Evolutionary conservation across 92 coral and sea anemone species (phyloP), one percentile per base, ranked within the genome.

Genomic region (Bergia sp.): DNA sequence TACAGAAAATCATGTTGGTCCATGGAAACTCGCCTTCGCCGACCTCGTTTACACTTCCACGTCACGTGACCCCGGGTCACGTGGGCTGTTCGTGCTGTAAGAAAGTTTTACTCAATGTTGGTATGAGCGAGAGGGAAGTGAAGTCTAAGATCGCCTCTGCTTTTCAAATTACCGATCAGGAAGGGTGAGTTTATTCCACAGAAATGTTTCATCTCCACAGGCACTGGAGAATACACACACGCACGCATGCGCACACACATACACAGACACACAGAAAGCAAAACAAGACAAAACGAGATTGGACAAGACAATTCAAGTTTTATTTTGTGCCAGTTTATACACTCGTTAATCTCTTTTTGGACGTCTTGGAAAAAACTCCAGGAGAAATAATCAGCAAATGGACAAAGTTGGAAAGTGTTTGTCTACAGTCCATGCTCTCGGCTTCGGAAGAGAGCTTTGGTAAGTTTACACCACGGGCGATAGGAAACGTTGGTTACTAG

Each of bases 81-180:
- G n/a, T 71, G 79, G 39, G 40, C 10, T 41, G 80, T 18, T 10
- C 53, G n/a, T 41, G 80, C 80, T 76, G 87, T 29, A 84, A 73
- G 41, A 47, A 16, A 42, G 65, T 84, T 11, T 44, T 84, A 45
- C 79, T 84, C 15, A 84, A 71, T 69, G 65, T 50, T 2, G 65
- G 43, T 18, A 84, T 84, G 87, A 84, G 47, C 53, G 87, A 84
- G 65, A 67, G 6, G 65, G 87, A 84, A 44, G 66, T 84, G 29
- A 84, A 69, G 78, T 43, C 61, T 9, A 72, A 36, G 65, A 53
- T 84, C 10, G 87, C 87, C 45, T 69, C 78, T 69, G 38, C 66
- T 49, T 72, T 84, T 18, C 37, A 20, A 21, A 67, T 84, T 41
- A 13, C 64, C 5, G 87, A 71, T 47, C 55, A 84, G 2, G 87